Conservation (phyloP, 2,113 vertebrate species). For the Polypterus senegalus region DNA sequence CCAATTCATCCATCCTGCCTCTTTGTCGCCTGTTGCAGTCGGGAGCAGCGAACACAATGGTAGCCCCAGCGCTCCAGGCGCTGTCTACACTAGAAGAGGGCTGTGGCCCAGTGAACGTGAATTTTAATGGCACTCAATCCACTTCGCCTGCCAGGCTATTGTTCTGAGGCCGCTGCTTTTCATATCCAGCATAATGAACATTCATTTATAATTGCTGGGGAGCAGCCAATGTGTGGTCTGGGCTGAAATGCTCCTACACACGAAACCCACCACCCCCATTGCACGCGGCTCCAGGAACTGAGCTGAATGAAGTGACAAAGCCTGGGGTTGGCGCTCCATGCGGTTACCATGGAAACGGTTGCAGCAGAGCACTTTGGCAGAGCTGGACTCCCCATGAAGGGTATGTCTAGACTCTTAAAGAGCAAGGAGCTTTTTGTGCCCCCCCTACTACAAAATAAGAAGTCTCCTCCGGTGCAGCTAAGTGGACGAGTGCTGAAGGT, state of each 20-base stretch:
- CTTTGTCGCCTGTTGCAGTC: too few relatives aligned
- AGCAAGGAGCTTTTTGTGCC: background rate
- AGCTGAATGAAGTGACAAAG: slow-evolving; percentile 26
- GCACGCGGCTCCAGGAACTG: background rate
- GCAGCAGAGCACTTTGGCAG: slow-evolving; percentile 36
- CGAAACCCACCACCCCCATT: background rate
- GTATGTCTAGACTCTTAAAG: slow-evolving; percentile 4
- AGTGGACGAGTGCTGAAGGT: too few relatives aligned
- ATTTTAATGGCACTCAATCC: too few relatives aligned
- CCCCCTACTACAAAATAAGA: too few relatives aligned
- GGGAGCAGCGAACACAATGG: too few relatives aligned
- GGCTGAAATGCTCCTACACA: background rate
- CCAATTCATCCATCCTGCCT: too few relatives aligned
- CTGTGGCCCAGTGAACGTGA: too few relatives aligned
- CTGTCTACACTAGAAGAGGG: too few relatives aligned
- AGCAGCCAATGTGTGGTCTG: background rate
- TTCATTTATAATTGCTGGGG: background rate
- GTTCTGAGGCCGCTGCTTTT: background rate
- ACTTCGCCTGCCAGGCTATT: too few relatives aligned
- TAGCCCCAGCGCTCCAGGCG: too few relatives aligned
- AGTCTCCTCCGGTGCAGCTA: too few relatives aligned
- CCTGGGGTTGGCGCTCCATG: slow-evolving; percentile 48
- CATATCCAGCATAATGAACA: background rate
- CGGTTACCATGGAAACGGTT: slow-evolving; percentile 68
- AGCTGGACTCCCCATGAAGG: slow-evolving; percentile 5